Base-by-base conservation (phyloP, 2,797 vertebrate species). In the Amblyopsis hoosieri region DNA sequence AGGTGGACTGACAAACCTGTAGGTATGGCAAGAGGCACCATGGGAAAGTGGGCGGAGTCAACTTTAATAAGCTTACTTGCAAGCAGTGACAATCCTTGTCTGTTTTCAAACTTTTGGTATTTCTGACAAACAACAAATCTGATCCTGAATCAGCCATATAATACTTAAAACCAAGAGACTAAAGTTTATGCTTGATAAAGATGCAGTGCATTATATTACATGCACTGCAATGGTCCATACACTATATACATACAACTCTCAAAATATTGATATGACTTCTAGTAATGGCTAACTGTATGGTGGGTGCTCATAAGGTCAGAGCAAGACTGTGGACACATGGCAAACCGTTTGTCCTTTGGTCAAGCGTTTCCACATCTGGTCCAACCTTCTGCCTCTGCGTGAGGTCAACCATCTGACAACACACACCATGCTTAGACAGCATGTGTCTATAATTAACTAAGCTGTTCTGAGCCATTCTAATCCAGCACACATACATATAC, bases 371-470 rank as follows among this genome's bases (percentile, higher is more conserved):
- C 66, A 45, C 66, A 54, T 67, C 74, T 72, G 9, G 65, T 67
- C 54, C 77, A 64, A 3, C 83, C 79, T 69, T 61, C 64, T 56
- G 55, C 63, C 23, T 60, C 69, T 11, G 67, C 57, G 60, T 51
- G 37, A 37, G 37, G 37, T 76, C 78, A 70, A 33, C 70, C 8
- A 65, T 74, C 69, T 73, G 62, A 91, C 89, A 88, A 85, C 78
- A 79, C 81, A 83, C 78, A 61, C 80, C 82, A 84, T 71, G 84
- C 88, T 90, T 89, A 91, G 87, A 90, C 87, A 84, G 89, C 85
- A 85, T 81, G 87, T 88, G 85, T 87, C 91, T 93, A 93, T 92
- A 92, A 93, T 93, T 92, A 94, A 76, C 91, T 94, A 91, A 94
- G 92, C 92, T 92, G 89, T 90, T 72, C 85, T 92, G 85, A 94